These are phyloP conservation scores for Rachycentron canadum DNA, from an alignment of 2,797 vertebrate genomes.

Conservation along the genomic window DNA sequence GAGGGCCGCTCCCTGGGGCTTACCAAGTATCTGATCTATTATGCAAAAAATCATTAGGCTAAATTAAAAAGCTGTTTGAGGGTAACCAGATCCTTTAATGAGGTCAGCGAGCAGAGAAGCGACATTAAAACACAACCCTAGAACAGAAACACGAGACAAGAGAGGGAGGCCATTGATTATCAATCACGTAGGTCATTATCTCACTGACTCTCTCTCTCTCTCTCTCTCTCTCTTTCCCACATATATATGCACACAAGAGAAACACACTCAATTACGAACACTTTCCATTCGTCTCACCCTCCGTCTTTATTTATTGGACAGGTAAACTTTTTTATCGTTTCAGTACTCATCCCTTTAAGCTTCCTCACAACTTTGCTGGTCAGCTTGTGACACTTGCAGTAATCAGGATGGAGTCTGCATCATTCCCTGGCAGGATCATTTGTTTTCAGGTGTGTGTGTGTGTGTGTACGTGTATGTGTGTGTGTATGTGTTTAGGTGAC, in stretches of 20 bases:
- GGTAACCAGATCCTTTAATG: constrained; percentile 90
- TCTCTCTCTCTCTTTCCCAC: constrained; percentile 28
- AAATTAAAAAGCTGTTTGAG: constrained; percentile 92
- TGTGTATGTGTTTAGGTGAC: constrained; percentile 63
- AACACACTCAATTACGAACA: constrained; percentile 60
- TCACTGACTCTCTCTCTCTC: constrained; percentile 58
- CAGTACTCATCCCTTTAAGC: constrained; percentile 62
- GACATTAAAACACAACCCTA: constrained; percentile 88
- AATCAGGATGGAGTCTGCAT: constrained; percentile 63
- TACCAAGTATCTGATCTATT: constrained; percentile 88
- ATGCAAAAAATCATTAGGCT: constrained; percentile 90
- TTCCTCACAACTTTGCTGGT: constrained; percentile 61
- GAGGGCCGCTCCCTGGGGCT: constrained; percentile 81
- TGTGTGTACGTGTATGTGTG: constrained; percentile 45
- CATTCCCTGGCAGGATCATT: constrained; percentile 51
- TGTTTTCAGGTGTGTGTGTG: constrained; percentile 51
- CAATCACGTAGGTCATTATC: constrained; percentile 88
- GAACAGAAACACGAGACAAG: constrained; percentile 86
- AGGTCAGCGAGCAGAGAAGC: constrained; percentile 84
- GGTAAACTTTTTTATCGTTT: constrained; percentile 66
- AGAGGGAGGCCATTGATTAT: constrained; percentile 87
- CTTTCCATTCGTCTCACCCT: constrained; percentile 58
- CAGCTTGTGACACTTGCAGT: constrained; percentile 64
- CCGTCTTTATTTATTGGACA: constrained; percentile 63
- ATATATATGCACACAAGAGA: constrained; percentile 18